phyloP scores from a whole-genome alignment of 2,113 vertebrate species.

The Zingel zingel region DNA sequence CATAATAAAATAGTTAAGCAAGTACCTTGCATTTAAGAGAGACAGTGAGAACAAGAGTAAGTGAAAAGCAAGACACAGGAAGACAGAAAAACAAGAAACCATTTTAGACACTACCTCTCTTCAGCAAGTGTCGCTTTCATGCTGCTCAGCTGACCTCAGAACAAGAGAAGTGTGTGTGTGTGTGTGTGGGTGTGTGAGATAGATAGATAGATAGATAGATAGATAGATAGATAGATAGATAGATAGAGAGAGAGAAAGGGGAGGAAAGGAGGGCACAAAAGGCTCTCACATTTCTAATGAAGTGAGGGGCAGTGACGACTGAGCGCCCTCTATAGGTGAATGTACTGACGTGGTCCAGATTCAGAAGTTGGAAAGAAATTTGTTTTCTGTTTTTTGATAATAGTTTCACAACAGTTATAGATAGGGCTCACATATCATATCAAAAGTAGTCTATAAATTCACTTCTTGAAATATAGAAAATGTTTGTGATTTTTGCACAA shows the following conservation, averaged over 20 bases:
- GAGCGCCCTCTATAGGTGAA: slow-evolving; percentile 35
- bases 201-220: slow-evolving; percentile 8
- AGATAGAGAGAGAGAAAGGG: background rate
- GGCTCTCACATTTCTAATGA: slow-evolving; percentile 66
- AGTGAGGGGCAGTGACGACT: slow-evolving; percentile 49
- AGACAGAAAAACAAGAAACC: slow-evolving; percentile 31
- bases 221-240: background rate
- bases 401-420: background rate
- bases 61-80: slow-evolving; percentile 23
- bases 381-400: background rate
- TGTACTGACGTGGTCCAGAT: background rate
- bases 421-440: background rate
- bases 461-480: background rate
- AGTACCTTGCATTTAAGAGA: background rate
- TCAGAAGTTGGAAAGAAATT: background rate
- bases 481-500: background rate
- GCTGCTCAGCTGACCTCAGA: slow-evolving; percentile 67
- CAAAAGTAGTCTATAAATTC: background rate
- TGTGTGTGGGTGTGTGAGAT: background rate
- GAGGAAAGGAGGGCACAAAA: slow-evolving; percentile 50
- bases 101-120: slow-evolving; percentile 60
- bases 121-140: slow-evolving; percentile 65
- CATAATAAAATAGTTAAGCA: background rate
- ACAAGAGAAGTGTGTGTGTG: slow-evolving; percentile 60
- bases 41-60: slow-evolving; percentile 19